Evolutionary conservation across 2,888 invertebrate species (phyloP).

Genomic region (Hymenopus coronatus): DNA sequence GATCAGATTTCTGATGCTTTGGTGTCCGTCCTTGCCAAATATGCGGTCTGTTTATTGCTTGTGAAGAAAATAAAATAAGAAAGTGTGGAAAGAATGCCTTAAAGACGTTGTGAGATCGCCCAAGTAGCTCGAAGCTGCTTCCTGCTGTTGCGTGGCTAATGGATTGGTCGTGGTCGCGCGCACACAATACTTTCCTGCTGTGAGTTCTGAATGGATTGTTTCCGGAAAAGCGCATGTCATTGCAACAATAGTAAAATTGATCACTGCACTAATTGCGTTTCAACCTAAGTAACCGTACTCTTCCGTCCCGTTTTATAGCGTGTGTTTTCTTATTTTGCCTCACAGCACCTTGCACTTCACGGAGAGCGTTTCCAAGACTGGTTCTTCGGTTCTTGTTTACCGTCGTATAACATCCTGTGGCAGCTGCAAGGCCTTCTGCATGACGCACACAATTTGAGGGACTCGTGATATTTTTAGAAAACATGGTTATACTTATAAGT

Average conservation of each 20-base stretch:
- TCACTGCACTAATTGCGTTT: background rate
- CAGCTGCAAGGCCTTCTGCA: background rate
- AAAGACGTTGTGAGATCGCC: background rate
- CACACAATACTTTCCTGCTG: background rate
- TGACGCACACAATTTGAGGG: background rate
- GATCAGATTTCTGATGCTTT: background rate
- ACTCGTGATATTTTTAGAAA: background rate
- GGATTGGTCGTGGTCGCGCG: background rate
- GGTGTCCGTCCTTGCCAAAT: background rate
- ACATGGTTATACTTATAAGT: background rate
- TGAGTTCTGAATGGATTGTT: background rate
- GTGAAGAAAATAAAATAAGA: background rate
- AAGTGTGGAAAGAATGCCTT: too few species aligned
- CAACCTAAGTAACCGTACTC: background rate
- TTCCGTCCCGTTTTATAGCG: background rate
- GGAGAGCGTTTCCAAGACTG: background rate
- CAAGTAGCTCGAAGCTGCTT: background rate
- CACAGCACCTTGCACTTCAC: background rate
- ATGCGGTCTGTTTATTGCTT: background rate
- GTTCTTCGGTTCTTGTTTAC: background rate
- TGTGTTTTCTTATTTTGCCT: background rate
- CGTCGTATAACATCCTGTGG: background rate
- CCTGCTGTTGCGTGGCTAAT: background rate
- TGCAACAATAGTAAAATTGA: background rate
- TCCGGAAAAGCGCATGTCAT: background rate